Evolutionary conservation across 2,888 invertebrate species (phyloP).

Genomic region (Lithophane socia): DNA sequence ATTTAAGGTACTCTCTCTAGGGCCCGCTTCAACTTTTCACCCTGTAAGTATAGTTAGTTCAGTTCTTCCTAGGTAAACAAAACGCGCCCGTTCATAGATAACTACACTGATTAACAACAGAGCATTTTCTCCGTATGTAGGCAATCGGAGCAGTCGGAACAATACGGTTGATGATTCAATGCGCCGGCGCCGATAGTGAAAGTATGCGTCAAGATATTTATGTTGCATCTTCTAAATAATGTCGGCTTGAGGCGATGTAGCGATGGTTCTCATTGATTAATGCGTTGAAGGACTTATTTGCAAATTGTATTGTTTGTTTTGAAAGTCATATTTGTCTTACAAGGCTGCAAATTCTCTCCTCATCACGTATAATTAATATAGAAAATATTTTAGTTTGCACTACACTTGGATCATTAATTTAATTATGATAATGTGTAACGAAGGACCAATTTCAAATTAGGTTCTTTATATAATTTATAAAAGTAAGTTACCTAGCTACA

Average conservation of each 20-base stretch:
- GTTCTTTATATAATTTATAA: not conserved
- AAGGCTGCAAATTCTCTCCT: not conserved
- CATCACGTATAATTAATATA: not conserved
- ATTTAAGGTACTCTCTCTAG: not conserved
- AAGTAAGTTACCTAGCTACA: not conserved
- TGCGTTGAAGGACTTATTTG: not conserved
- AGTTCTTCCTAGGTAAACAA: conserved; percentile 21
- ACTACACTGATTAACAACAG: conserved; percentile 35
- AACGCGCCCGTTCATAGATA: conserved; percentile 23
- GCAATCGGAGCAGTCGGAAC: conserved; percentile 58
- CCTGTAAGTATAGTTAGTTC: not conserved
- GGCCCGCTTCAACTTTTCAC: not conserved
- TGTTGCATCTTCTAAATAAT: conserved; percentile 42
- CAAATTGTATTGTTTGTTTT: not conserved
- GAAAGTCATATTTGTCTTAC: not conserved
- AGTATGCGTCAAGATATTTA: conserved; percentile 60
- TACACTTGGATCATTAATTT: conserved; percentile 6
- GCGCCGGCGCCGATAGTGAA: conserved; percentile 61
- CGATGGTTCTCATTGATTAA: conserved; percentile 6
- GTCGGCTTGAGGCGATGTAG: not conserved
- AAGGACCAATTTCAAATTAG: conserved; percentile 9
- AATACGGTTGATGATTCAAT: conserved; percentile 56
- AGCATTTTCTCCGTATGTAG: conserved; percentile 64
- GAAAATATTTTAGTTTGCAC: conserved; percentile 7
- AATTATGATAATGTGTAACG: not conserved